These are phyloP conservation scores for Aurelia aurita DNA, from an alignment of 30 jellyfish, hydroid and myxozoan species.

Conservation along the genomic window DNA sequence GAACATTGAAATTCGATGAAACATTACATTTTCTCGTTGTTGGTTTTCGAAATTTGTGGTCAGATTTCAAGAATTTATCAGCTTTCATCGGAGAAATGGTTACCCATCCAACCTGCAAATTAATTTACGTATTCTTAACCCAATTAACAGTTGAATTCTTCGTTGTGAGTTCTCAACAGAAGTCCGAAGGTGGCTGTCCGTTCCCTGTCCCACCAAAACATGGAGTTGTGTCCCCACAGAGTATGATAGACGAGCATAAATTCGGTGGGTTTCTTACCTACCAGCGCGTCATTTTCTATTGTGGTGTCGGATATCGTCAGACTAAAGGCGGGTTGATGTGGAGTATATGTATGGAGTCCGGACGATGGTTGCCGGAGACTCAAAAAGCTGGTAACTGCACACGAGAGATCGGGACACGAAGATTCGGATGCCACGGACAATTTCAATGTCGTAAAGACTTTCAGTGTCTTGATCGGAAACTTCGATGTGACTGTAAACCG, in stretches of 20 bases:
- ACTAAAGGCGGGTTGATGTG: slow-evolving; percentile 61
- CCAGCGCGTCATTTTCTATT: slow-evolving; percentile 55
- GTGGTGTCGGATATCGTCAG: slow-evolving; percentile 60
- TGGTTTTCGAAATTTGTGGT: too few relatives aligned
- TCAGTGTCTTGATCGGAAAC: slow-evolving; percentile 58
- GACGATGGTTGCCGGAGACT: slow-evolving; percentile 74
- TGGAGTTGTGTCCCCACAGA: slow-evolving; percentile 58
- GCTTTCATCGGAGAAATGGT: too few relatives aligned
- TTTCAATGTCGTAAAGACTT: slow-evolving; percentile 59
- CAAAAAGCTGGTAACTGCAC: slow-evolving; percentile 60
- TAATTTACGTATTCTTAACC: background rate
- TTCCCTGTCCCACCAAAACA: slow-evolving; percentile 61
- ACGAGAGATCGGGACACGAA: slow-evolving; percentile 58
- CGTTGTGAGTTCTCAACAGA: slow-evolving; percentile 5
- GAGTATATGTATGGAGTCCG: slow-evolving; percentile 64
- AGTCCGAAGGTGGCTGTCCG: slow-evolving; percentile 49
- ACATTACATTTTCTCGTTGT: too few relatives aligned
- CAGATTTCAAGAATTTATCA: too few relatives aligned
- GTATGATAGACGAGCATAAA: slow-evolving; percentile 34
- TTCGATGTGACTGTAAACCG: slow-evolving; percentile 67
- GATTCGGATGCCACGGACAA: slow-evolving; percentile 45
- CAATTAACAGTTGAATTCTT: background rate
- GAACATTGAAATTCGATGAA: too few relatives aligned
- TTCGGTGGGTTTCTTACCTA: slow-evolving; percentile 60
- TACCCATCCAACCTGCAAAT: too few relatives aligned